Evolutionary conservation across 2,888 invertebrate genomes (phyloP), one percentile per base, ranked within the genome.

Genomic region (Nudaria mundana): DNA sequence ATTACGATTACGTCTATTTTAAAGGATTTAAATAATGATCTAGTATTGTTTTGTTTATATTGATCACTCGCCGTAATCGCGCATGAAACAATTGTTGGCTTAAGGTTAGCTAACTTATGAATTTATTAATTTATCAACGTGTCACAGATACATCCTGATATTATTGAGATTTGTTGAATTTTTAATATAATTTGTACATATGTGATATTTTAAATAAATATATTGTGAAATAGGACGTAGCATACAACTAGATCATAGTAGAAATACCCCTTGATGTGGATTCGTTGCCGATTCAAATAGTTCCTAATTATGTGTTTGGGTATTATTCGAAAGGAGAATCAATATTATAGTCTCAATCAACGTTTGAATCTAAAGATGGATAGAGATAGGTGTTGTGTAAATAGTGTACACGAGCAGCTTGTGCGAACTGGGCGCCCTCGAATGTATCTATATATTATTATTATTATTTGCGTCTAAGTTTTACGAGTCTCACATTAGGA

Each of bases 151-250:
- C 64, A 66, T 69, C 38, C 47, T 78, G 79, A 83, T 83, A 81
- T 81, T 82, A 77, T 71, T 64, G 71, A 76, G 66, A 74, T 81
- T 66, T 66, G 20, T 20, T 20, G 20, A 66, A 79, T 77, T 67
- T 75, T 68, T 72, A 70, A 71, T 74, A 76, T 80, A 77, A 78
- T 81, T 68, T 87, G 86, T 87, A 87, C 83, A 87, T 87, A 87
- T 86, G 87, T 87, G 87, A 87, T 87, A 87, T 86, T 84, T 84
- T 83, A 84, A 81, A 85, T 83, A 85, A 81, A 85, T 81, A 82
- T 84, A 85, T 77, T 76, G 72, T 81, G 76, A 70, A 77, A 77
- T 85, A 84, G 76, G 77, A 72, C 71, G 73, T 63, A 58, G 63
- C 59, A 54, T 48, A 57, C 55, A 67, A n/a, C 68, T 77, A 76